These are phyloP conservation scores for Sebastes vulpes DNA, from an alignment of 2,797 vertebrate genomes.

Conservation along the genomic window DNA sequence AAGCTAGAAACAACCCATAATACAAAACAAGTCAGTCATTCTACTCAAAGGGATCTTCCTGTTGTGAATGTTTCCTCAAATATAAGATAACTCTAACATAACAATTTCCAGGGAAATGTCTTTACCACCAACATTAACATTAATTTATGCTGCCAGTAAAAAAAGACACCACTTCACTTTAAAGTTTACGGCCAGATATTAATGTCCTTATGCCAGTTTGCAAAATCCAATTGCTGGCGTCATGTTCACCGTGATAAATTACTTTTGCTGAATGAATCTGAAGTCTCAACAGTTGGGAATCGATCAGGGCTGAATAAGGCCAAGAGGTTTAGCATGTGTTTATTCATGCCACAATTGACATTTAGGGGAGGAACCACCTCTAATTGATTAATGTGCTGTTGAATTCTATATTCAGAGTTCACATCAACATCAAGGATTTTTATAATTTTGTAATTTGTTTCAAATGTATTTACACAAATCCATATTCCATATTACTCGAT, in stretches of 20 bases:
- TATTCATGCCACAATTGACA: constrained; percentile 5
- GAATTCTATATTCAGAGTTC: neutral
- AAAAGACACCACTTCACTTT: neutral
- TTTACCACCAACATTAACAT: neutral
- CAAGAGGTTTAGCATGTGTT: constrained; percentile 9
- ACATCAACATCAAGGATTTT: neutral
- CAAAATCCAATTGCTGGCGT: constrained; percentile 14
- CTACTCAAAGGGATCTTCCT: neutral
- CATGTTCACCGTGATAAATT: constrained; percentile 16
- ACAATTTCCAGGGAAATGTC: neutral
- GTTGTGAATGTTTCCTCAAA: neutral
- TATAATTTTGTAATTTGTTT: neutral
- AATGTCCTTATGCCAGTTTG: constrained; percentile 1
- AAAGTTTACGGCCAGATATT: constrained; percentile 1
- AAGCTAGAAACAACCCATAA: neutral
- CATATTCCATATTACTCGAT: neutral
- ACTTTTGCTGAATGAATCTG: constrained; percentile 13
- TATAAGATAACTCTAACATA: neutral
- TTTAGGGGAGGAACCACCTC: neutral
- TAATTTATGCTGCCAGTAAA: neutral
- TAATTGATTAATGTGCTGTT: constrained; percentile 20
- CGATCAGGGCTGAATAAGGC: constrained; percentile 4
- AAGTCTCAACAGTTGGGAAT: constrained; percentile 11
- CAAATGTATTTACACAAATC: neutral
- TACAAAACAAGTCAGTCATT: neutral